Evolutionary conservation across 2,113 vertebrate genomes (phyloP).

Genomic region (Corythoichthys haematopterus): DNA sequence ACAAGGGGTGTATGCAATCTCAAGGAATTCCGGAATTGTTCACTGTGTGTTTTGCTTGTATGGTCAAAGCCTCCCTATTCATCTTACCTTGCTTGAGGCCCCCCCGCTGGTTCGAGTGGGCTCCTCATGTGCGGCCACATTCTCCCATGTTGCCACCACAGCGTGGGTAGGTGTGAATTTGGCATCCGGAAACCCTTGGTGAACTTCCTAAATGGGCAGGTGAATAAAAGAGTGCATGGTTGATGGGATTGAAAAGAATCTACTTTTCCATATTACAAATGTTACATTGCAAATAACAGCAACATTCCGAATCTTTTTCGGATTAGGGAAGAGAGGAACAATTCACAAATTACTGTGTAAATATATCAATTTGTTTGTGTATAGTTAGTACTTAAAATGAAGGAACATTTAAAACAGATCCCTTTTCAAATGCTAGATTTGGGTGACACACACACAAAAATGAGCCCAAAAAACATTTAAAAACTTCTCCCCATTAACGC

Average conservation of each 20-base stretch:
- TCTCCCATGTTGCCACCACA: constrained; percentile 89
- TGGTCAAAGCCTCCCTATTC: background rate
- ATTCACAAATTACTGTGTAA: background rate
- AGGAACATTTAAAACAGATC: too few relatives aligned
- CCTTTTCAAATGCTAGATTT: background rate
- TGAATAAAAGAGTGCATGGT: constrained; percentile 35
- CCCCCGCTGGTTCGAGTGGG: constrained; percentile 35
- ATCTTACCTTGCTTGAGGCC: constrained; percentile 75
- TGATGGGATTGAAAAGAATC: background rate
- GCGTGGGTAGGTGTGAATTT: constrained; percentile 75
- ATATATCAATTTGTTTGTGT: too few relatives aligned
- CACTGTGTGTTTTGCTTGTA: background rate
- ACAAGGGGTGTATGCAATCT: constrained; percentile 21
- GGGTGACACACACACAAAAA: too few relatives aligned
- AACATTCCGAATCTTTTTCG: background rate
- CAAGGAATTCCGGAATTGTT: constrained; percentile 37
- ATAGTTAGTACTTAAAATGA: too few relatives aligned
- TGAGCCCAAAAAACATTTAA: too few relatives aligned
- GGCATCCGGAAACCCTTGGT: constrained; percentile 74
- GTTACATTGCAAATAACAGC: background rate
- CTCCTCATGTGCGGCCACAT: constrained; percentile 83
- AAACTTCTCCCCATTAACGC: too few relatives aligned
- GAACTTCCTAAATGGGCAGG: constrained; percentile 67
- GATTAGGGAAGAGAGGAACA: background rate
- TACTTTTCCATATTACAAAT: background rate